Conservation (phyloP, 2,113 vertebrate species). For the Halichoerus grypus region DNA sequence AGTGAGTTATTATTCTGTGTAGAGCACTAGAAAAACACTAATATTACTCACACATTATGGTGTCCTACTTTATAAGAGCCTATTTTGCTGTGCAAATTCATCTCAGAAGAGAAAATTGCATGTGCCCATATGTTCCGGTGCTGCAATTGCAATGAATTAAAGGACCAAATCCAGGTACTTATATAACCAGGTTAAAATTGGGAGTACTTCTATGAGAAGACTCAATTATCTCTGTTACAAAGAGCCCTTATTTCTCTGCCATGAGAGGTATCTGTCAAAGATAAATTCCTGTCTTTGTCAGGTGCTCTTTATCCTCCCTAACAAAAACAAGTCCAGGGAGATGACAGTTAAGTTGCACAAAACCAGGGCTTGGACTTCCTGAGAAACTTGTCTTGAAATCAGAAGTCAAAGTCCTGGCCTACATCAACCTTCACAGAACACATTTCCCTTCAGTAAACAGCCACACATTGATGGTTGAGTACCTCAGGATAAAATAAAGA, state of each 20-base stretch:
- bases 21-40: constrained; percentile 71
- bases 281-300: constrained; percentile 75
- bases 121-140: constrained; percentile 67
- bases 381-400: constrained; percentile 81
- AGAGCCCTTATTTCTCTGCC: constrained; percentile 73
- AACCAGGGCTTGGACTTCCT: constrained; percentile 71
- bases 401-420: constrained; percentile 81
- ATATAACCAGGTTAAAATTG: constrained; percentile 73
- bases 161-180: constrained; percentile 75
- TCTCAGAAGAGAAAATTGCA: constrained; percentile 80
- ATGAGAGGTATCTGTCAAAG: constrained; percentile 75
- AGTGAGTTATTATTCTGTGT: constrained; percentile 63
- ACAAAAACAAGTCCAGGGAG: constrained; percentile 80
- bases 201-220: constrained; percentile 65
- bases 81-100: constrained; percentile 77
- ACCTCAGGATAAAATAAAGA: constrained; percentile 64
- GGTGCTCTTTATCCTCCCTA: constrained; percentile 75
- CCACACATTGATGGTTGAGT: constrained; percentile 2
- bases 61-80: constrained; percentile 73
- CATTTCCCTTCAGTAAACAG: constrained; percentile 61
- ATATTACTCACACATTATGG: constrained; percentile 76
- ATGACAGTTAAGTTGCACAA: constrained; percentile 74
- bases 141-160: constrained; percentile 71
- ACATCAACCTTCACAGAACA: constrained; percentile 74
- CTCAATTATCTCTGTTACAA: constrained; percentile 78